Percentiles rank a stretch among this genome's conserved stretches.
Conservation (phyloP, 1,140 invertebrate species). For the Polyergus mexicanus region DNA sequence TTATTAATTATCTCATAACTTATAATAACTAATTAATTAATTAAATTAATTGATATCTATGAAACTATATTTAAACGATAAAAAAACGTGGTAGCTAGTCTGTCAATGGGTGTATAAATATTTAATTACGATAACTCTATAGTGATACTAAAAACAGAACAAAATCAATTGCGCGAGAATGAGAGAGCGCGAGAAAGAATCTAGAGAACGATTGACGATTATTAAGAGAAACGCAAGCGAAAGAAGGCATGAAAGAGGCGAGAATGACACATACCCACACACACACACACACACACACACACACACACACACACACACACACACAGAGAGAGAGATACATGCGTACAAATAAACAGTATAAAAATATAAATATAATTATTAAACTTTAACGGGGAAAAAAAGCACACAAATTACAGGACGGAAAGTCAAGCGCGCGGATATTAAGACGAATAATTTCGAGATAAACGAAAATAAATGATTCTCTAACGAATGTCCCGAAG, state of each 20-base stretch:
- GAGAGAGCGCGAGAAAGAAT: conserved; percentile 27
- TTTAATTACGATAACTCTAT: conserved; percentile 84
- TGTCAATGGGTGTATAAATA: conserved; percentile 86
- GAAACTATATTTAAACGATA: conserved; percentile 83
- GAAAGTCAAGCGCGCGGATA: conserved; percentile 48
- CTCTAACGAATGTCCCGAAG: conserved; percentile 58
- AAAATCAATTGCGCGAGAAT: conserved; percentile 44
- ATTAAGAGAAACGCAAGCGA: not conserved
- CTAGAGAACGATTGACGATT: conserved; percentile 11
- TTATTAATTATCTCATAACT: conserved; percentile 85
- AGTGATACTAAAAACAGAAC: conserved; percentile 74
- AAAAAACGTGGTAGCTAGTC: conserved; percentile 84
- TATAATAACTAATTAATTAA: conserved; percentile 85
- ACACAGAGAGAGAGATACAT: too few relatives aligned
- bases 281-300: conserved; percentile 27
- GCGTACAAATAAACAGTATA: conserved; percentile 45
- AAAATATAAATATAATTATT: conserved; percentile 62
- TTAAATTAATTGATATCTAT: conserved; percentile 85
- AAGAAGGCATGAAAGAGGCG: conserved; percentile 20
- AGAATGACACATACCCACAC: conserved; percentile 57
- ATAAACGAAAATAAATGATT: conserved; percentile 34
- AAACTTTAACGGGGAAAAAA: conserved; percentile 10
- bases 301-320: not conserved
- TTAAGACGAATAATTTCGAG: conserved; percentile 55
- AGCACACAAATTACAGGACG: not conserved